Evolutionary conservation across 30 jellyfish, hydroid and myxozoan genomes (phyloP).

Genomic region (Pseudorhiza aurosa): DNA sequence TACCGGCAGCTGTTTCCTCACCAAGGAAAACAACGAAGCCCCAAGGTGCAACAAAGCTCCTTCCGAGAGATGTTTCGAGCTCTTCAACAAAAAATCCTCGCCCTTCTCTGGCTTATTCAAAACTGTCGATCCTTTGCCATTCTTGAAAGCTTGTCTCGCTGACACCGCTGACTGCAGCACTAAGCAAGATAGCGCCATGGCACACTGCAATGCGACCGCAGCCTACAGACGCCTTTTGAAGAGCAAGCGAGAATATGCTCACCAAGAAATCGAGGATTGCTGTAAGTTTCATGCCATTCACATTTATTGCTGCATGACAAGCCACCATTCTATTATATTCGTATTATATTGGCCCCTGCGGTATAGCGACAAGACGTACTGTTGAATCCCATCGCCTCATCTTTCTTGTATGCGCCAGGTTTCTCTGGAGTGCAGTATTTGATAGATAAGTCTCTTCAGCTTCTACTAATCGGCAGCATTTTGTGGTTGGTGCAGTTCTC

Average conservation of each 20-base stretch:
- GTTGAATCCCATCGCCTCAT: no score
- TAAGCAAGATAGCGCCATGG: slow-evolving; percentile 15
- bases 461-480: no score
- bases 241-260: slow-evolving; percentile 37
- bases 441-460: no score
- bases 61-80: slow-evolving; percentile 78
- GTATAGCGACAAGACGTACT: no score
- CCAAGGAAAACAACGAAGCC: slow-evolving; percentile 53
- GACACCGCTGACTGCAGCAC: slow-evolving; percentile 87
- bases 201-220: slow-evolving; percentile 88
- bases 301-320: no score
- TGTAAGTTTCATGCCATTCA: slow-evolving; percentile 88
- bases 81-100: slow-evolving; percentile 59
- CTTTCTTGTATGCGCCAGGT: no score
- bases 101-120: slow-evolving; percentile 62
- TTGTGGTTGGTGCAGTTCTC: no score
- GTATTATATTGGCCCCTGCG: no score
- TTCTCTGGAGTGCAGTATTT: no score
- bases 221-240: slow-evolving; percentile 81
- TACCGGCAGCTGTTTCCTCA: slow-evolving; percentile 69
- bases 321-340: no score
- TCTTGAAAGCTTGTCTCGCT: slow-evolving; percentile 87
- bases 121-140: slow-evolving; percentile 87
- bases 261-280: slow-evolving; percentile 62
- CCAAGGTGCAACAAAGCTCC: slow-evolving; percentile 86